phyloP scores from a whole-genome alignment of 2,888 invertebrate species.

The Mycogona germanica region DNA sequence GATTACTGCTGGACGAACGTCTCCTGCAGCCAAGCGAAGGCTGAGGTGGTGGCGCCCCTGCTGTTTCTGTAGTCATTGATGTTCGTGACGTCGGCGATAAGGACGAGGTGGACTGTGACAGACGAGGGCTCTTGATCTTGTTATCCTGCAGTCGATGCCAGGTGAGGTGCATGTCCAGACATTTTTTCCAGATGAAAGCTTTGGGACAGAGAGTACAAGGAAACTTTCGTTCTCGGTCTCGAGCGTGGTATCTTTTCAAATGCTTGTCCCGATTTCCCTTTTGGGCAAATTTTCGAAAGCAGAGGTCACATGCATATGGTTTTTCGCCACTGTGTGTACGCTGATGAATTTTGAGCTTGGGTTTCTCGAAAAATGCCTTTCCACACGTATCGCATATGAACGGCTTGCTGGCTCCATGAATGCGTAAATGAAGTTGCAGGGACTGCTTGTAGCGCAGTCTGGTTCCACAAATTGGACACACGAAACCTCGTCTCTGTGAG shows the following conservation, averaged over 20 bases:
- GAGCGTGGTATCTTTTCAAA: constrained; percentile 4
- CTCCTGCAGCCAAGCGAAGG: too few species aligned
- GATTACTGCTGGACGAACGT: too few species aligned
- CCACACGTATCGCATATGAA: constrained; percentile 22
- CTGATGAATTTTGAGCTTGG: constrained; percentile 18
- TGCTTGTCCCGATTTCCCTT: constrained; percentile 18
- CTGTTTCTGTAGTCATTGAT: too few species aligned
- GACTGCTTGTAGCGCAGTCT: constrained; percentile 30
- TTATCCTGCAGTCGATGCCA: constrained; percentile 2
- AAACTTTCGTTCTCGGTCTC: constrained; percentile 14
- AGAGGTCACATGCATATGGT: constrained; percentile 15
- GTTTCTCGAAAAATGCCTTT: constrained; percentile 21
- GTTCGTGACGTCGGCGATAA: too few species aligned
- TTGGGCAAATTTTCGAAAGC: constrained; percentile 15
- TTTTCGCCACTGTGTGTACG: constrained; percentile 17
- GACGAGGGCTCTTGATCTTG: too few species aligned
- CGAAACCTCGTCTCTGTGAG: constrained; percentile 15
- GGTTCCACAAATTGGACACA: constrained; percentile 22
- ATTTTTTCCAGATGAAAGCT: constrained; percentile 17
- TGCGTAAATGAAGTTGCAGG: constrained; percentile 32
- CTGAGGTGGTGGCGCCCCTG: too few species aligned
- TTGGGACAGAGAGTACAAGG: constrained; percentile 11
- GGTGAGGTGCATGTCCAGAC: constrained; percentile 13
- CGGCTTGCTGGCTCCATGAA: constrained; percentile 28
- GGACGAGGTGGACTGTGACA: too few species aligned